Percentiles rank a stretch among this genome's conserved stretches.
Conservation (phyloP, 2,113 vertebrate species). For the Takifugu bimaculatus region DNA sequence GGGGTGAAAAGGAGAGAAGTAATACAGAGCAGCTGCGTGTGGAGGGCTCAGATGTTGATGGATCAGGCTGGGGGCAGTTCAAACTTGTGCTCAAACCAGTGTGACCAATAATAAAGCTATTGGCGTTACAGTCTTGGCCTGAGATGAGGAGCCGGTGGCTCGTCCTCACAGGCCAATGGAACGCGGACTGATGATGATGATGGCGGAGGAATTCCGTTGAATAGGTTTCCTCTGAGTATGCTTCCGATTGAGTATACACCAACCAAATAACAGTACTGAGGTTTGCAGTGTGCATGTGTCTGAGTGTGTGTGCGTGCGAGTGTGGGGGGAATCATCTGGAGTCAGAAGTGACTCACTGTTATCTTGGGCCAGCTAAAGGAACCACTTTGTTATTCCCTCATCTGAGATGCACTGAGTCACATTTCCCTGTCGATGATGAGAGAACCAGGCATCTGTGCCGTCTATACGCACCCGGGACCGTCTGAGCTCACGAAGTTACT, state of each 20-base stretch:
- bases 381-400: constrained; percentile 19
- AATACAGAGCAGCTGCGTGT: constrained; percentile 73
- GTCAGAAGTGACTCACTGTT: constrained; percentile 30
- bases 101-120: constrained; percentile 65
- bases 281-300: constrained; percentile 11
- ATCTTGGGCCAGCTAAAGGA: constrained; percentile 28
- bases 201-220: constrained; percentile 42
- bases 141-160: constrained; percentile 17
- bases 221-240: constrained; percentile 38
- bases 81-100: constrained; percentile 57
- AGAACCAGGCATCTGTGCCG: not conserved
- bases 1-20: constrained; percentile 59
- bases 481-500: constrained; percentile 75
- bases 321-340: constrained; percentile 32
- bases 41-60: constrained; percentile 59
- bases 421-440: constrained; percentile 7
- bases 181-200: constrained; percentile 36
- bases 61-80: constrained; percentile 56
- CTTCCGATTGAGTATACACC: constrained; percentile 8
- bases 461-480: constrained; percentile 76
- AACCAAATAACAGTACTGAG: not conserved
- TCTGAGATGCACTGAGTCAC: not conserved
- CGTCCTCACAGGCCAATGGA: constrained; percentile 42
- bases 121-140: constrained; percentile 60
- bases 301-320: no score